Conservation (phyloP, 1,140 invertebrate genomes). For the Wiebesia pumilae region DNA sequence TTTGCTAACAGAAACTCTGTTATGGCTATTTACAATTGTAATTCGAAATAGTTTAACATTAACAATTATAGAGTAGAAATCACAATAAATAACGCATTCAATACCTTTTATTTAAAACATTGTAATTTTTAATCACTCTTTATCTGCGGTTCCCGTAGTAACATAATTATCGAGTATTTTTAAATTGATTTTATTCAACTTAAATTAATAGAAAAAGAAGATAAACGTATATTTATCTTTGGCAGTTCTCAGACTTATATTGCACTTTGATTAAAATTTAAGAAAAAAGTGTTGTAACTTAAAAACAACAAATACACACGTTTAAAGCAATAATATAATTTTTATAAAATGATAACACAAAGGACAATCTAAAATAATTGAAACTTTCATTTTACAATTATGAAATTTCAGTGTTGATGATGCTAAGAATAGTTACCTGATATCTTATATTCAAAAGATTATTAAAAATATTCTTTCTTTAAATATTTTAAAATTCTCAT, state of each 20-base stretch:
- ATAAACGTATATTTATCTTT: constrained; percentile 47
- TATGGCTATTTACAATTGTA: constrained; percentile 40
- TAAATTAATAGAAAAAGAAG: constrained; percentile 20
- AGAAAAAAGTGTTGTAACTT: neutral
- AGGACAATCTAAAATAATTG: neutral
- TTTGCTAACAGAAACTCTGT: constrained; percentile 5
- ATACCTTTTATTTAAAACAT: constrained; percentile 4
- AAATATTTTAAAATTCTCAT: neutral
- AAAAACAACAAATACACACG: neutral
- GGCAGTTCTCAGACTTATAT: constrained; percentile 53
- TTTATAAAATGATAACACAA: neutral
- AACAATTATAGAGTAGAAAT: constrained; percentile 28
- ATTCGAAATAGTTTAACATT: neutral
- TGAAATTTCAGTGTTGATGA: neutral
- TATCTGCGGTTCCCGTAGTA: neutral
- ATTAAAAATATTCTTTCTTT: neutral
- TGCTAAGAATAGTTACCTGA: neutral
- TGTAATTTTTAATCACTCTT: constrained; percentile 3
- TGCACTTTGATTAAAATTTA: constrained; percentile 33
- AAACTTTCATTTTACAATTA: neutral
- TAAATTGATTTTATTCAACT: neutral
- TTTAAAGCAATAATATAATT: neutral
- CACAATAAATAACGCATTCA: constrained; percentile 30
- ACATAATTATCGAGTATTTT: constrained; percentile 29
- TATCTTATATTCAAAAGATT: neutral